phyloP scores from a whole-genome alignment of 2,113 vertebrate species.

The Girardinichthys multiradiatus region DNA sequence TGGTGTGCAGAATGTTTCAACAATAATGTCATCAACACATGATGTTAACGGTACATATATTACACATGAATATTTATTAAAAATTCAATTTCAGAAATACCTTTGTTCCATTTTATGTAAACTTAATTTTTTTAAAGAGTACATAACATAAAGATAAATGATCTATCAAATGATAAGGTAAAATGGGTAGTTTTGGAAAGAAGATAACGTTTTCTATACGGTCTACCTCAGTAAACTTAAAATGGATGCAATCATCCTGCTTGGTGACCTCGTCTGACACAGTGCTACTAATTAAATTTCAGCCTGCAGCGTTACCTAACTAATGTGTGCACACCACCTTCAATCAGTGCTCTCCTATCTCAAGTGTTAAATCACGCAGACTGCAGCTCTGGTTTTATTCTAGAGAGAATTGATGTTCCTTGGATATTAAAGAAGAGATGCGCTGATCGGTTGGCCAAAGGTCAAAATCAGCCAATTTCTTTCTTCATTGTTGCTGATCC shows the following conservation, averaged over 20 bases:
- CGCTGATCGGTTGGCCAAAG: background rate
- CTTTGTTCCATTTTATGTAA: background rate
- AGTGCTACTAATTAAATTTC: slow-evolving; percentile 22
- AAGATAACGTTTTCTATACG: slow-evolving; percentile 9
- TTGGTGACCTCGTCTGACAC: slow-evolving; percentile 9
- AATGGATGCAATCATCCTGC: slow-evolving; percentile 29
- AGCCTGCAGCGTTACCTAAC: slow-evolving; percentile 14
- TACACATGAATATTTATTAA: slow-evolving; percentile 4
- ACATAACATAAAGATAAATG: background rate
- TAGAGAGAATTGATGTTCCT: slow-evolving; percentile 2
- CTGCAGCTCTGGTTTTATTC: slow-evolving; percentile 9
- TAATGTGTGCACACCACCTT: slow-evolving; percentile 19
- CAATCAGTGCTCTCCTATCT: slow-evolving; percentile 17
- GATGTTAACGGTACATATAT: slow-evolving; percentile 7
- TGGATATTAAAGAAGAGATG: background rate
- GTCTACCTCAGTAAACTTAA: slow-evolving; percentile 56
- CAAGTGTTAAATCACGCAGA: slow-evolving; percentile 18
- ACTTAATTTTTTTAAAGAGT: background rate
- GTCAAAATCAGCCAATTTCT: background rate
- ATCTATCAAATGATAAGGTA: background rate
- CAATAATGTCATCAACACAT: slow-evolving; percentile 16
- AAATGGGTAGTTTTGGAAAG: background rate
- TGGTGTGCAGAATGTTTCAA: slow-evolving; percentile 44
- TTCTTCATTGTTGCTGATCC: background rate
- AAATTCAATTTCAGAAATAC: background rate